phyloP scores from a whole-genome alignment of 2,797 vertebrate genomes.

The Rhinatrema bivittatum region DNA sequence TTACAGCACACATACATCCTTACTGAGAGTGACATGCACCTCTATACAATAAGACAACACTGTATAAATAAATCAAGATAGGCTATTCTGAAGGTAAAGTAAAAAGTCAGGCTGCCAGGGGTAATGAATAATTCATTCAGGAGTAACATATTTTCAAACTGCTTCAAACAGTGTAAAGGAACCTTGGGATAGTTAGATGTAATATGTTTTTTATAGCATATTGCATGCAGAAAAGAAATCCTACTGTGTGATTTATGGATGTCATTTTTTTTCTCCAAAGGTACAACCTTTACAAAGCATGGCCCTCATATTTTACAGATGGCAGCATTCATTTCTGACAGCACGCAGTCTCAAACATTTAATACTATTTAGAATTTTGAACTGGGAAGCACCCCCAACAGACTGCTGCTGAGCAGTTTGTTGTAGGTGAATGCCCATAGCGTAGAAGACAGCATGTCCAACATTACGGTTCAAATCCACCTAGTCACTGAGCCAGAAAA shows the following conservation, averaged over 20 bases:
- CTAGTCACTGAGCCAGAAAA: conserved; percentile 5
- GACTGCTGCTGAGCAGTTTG: not conserved
- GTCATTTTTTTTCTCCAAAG: too few species aligned
- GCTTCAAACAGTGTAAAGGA: conserved; percentile 7
- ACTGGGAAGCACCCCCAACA: not conserved
- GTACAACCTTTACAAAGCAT: conserved; percentile 4
- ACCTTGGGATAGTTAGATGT: conserved; percentile 3
- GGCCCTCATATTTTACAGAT: conserved; percentile 2
- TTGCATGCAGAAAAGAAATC: too few species aligned
- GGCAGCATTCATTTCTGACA: conserved; percentile 12
- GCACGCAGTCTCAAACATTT: conserved; percentile 15
- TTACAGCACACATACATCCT: too few species aligned
- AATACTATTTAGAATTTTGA: not conserved
- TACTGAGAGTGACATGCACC: too few species aligned
- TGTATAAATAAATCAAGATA: too few species aligned
- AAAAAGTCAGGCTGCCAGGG: not conserved
- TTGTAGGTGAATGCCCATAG: not conserved
- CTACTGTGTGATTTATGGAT: too few species aligned
- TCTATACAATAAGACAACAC: too few species aligned
- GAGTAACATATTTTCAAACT: conserved; percentile 6
- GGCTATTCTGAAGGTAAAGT: not conserved
- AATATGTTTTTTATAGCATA: conserved; percentile 3
- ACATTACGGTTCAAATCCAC: conserved; percentile 3
- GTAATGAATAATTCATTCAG: conserved; percentile 3
- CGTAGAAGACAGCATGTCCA: not conserved